These are phyloP conservation scores for Geodia barretti DNA, from an alignment of 37 sponge, comb jelly and placozoan species.

Conservation along the genomic window DNA sequence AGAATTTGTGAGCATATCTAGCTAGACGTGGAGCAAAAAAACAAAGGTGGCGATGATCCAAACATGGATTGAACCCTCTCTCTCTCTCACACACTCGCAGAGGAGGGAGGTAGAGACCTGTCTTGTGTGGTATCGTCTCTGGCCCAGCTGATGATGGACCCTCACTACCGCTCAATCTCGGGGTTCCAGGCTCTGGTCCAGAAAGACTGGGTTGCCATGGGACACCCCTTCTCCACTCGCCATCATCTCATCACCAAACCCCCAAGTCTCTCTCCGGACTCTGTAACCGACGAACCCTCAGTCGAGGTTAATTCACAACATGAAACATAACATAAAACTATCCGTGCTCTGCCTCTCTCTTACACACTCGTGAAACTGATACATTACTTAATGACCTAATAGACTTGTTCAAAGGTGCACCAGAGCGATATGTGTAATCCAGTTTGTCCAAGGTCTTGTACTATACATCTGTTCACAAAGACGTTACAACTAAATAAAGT, in stretches of 20 bases:
- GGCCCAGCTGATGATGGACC: constrained; percentile 85
- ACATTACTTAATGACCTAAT: too few species aligned
- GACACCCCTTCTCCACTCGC: constrained; percentile 81
- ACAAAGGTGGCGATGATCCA: not conserved
- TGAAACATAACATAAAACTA: too few species aligned
- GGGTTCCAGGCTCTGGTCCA: constrained; percentile 93
- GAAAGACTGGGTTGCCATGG: constrained; percentile 95
- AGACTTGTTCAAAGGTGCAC: too few species aligned
- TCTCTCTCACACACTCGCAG: constrained; percentile 10
- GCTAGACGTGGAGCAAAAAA: not conserved
- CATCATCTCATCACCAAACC: constrained; percentile 9
- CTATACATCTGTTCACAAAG: not conserved
- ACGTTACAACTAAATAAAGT: too few species aligned
- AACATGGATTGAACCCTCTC: not conserved
- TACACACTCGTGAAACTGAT: too few species aligned
- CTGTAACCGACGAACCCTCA: not conserved
- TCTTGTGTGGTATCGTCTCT: constrained; percentile 85
- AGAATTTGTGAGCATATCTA: not conserved
- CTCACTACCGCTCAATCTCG: constrained; percentile 78
- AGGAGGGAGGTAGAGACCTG: constrained; percentile 78
- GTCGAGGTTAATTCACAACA: too few species aligned
- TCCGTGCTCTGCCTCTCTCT: not conserved
- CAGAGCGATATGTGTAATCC: too few species aligned
- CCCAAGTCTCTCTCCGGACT: not conserved
- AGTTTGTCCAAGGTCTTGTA: not conserved